phyloP scores from a whole-genome alignment of 2,113 vertebrate genomes.

The Sinocyclocheilus maitianheensis region DNA sequence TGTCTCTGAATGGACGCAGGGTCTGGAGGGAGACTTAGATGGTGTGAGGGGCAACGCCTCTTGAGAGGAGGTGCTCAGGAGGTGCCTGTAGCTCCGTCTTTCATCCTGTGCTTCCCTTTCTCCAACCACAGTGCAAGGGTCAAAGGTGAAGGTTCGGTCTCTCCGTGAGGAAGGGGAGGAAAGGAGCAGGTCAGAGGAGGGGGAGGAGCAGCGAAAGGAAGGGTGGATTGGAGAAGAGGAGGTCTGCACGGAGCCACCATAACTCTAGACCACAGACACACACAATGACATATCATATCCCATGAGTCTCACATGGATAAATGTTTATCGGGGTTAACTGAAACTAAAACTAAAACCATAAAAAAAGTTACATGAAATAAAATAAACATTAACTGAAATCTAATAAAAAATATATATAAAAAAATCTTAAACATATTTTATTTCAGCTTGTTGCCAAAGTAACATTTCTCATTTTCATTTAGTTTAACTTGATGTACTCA shows the following conservation, averaged over 20 bases:
- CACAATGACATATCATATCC: not conserved
- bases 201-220: slow-evolving; percentile 57
- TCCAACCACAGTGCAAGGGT: slow-evolving; percentile 61
- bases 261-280: slow-evolving; percentile 63
- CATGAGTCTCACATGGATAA: too few relatives aligned
- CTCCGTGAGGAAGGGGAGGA: slow-evolving; percentile 62
- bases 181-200: slow-evolving; percentile 57
- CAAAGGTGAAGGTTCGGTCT: slow-evolving; percentile 71
- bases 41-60: slow-evolving; percentile 73
- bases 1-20: slow-evolving; percentile 73
- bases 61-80: slow-evolving; percentile 73
- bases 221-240: slow-evolving; percentile 74
- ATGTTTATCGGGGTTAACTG: too few relatives aligned
- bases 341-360: too few relatives aligned
- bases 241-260: slow-evolving; percentile 65
- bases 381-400: too few relatives aligned
- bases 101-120: slow-evolving; percentile 54
- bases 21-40: slow-evolving; percentile 66
- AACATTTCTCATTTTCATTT: too few relatives aligned
- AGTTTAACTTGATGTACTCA: too few relatives aligned
- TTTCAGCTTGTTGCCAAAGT: too few relatives aligned
- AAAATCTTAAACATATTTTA: too few relatives aligned
- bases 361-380: too few relatives aligned
- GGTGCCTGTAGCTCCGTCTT: slow-evolving; percentile 66
- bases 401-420: too few relatives aligned